Evolutionary conservation across 2,113 vertebrate genomes (phyloP), one percentile per base, ranked within the genome.

Genomic region (Craseonycteris thonglongyai): DNA sequence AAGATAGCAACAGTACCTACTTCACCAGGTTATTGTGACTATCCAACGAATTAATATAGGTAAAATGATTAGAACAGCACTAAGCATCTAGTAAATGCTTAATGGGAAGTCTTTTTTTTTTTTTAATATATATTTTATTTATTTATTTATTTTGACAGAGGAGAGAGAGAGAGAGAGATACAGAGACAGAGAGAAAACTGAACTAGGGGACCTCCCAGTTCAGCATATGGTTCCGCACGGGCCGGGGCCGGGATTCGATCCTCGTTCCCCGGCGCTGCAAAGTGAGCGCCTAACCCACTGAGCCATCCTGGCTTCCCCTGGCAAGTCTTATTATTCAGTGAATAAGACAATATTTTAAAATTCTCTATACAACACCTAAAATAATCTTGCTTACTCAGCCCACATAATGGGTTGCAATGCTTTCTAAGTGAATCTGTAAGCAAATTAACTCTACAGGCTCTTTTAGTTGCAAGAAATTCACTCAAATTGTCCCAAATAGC

Each of bases 1-100:
- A 84, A 93, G 12, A 30, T 15, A 86, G 24, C 18, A 45, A 54
- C 2, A 21, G 16, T 35, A 86, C 14, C 10, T 58, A 56, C 78
- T 72, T 89, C 59, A 84, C 15, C 42, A 95, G 40, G 28, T 75
- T 59, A 89, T 47, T 16, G 24, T 45, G 16, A 94, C 26, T 3
- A 69, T 19, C 19, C 58, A 79, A 38, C 24, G 18, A 92, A 38
- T 63, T 69, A 68, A 79, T 54, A 82, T 8, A 85, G 19, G 45
- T 87, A 87, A 93, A 86, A 69, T 72, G 47, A 47, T 92, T 74
- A 87, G n/a, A 95, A 54, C 7, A 96, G 16, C 16, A 74, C 22
- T 33, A 86, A 49, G 21, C 33, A 63, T 56, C 78, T 80, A 72
- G 33, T 76, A 85, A 93, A 74, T 54, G 40, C n/a, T 85, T 58